phyloP scores from a whole-genome alignment of 1,140 invertebrate species.

The Tetranychus cinnabarinus region DNA sequence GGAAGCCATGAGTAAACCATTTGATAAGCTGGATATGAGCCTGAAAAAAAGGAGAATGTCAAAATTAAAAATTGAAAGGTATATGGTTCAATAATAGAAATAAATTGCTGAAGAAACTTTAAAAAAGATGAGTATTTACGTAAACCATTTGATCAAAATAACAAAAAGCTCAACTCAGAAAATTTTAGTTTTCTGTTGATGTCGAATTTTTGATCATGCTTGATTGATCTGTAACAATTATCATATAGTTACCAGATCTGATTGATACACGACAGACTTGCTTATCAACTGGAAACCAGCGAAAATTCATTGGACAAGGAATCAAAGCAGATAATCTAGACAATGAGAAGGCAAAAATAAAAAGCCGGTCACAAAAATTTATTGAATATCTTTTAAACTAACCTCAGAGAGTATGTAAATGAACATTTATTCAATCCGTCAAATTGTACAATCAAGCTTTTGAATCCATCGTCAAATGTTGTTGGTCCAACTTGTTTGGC shows the following conservation, averaged over 20 bases:
- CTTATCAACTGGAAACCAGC: conserved; percentile 57
- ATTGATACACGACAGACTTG: conserved; percentile 54
- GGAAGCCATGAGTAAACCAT: not conserved
- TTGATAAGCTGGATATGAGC: not conserved
- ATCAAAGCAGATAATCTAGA: conserved; percentile 56
- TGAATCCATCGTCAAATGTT: conserved; percentile 2
- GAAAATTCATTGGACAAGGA: conserved; percentile 62
- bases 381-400: not conserved
- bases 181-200: too few species aligned
- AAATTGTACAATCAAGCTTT: not conserved
- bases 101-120: too few species aligned
- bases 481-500: conserved; percentile 40
- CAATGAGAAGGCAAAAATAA: conserved; percentile 8
- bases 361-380: not conserved
- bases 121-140: too few species aligned
- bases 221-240: not conserved
- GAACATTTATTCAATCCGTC: not conserved
- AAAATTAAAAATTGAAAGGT: too few species aligned
- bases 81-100: too few species aligned
- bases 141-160: too few species aligned
- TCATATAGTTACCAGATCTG: conserved; percentile 46
- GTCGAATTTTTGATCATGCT: too few species aligned
- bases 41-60: not conserved
- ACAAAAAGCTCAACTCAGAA: too few species aligned
- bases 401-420: conserved; percentile 7